Evolutionary conservation across 2,113 vertebrate genomes (phyloP).

Genomic region (Nothocercus nigrocapillus): DNA sequence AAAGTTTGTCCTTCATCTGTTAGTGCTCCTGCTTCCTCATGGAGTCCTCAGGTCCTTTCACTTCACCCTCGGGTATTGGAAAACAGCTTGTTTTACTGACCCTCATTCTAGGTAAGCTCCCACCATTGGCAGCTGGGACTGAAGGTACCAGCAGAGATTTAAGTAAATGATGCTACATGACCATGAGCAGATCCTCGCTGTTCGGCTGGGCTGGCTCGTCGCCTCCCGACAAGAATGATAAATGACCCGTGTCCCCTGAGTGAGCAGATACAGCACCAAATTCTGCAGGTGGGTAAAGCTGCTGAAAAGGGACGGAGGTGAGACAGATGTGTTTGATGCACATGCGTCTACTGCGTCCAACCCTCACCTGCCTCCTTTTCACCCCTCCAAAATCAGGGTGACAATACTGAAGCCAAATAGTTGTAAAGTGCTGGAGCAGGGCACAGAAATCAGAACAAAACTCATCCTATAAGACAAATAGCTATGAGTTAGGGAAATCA

Average conservation of each 20-base stretch:
- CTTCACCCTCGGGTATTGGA: not conserved
- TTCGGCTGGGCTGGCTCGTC: not conserved
- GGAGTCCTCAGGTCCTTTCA: not conserved
- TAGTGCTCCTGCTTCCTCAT: not conserved
- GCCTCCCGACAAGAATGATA: not conserved
- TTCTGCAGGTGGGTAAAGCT: not conserved
- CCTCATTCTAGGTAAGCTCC: not conserved
- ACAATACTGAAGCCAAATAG: not conserved
- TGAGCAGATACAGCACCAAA: not conserved
- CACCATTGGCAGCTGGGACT: rapidly evolving
- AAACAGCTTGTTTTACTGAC: not conserved
- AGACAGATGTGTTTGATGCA: not conserved
- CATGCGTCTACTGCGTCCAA: not conserved
- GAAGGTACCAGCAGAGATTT: not conserved
- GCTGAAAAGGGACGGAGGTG: not conserved
- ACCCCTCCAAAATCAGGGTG: too few relatives aligned
- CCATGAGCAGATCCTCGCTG: not conserved
- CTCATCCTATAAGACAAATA: not conserved
- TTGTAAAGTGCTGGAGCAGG: not conserved
- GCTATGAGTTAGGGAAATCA: not conserved
- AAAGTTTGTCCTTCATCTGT: not conserved
- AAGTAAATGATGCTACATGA: rapidly evolving
- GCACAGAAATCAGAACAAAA: not conserved
- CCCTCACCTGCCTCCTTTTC: not conserved
- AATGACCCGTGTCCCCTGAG: not conserved